A percentile compares a stretch with the other conserved stretches of the same genome.
Conservation (phyloP, 2,888 invertebrate species). For the Halictus ligatus region DNA sequence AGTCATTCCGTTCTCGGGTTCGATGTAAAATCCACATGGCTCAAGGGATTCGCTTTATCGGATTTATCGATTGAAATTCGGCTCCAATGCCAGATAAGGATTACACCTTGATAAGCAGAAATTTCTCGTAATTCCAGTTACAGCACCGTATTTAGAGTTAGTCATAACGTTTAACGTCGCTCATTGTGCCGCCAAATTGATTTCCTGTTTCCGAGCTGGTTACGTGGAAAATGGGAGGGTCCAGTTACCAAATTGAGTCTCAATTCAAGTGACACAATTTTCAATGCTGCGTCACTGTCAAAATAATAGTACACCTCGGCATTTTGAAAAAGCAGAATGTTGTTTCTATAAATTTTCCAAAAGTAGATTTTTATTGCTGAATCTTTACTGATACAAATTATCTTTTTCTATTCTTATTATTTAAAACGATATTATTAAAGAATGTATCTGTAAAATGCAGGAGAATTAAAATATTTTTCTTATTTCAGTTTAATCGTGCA, state of each 20-base stretch:
- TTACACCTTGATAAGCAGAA: slow-evolving; percentile 18
- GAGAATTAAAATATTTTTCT: too few relatives aligned
- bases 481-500: too few relatives aligned
- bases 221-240: slow-evolving; percentile 18
- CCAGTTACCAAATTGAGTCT: slow-evolving; percentile 4
- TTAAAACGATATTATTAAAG: too few relatives aligned
- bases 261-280: not conserved
- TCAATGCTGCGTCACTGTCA: not conserved
- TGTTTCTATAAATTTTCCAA: not conserved
- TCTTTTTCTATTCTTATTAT: too few relatives aligned
- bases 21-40: not conserved
- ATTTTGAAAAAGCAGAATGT: not conserved
- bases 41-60: not conserved
- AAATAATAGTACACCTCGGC: not conserved
- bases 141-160: not conserved
- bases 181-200: slow-evolving; percentile 45
- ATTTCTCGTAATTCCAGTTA: slow-evolving; percentile 2
- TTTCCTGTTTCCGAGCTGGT: slow-evolving; percentile 58
- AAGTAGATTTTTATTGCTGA: not conserved
- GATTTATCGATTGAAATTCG: slow-evolving; percentile 9
- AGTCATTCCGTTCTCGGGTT: not conserved
- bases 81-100: not conserved
- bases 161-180: not conserved
- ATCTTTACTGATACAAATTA: too few relatives aligned
- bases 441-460: too few relatives aligned